Evolutionary conservation across 2,888 invertebrate species (phyloP), one percentile per base, ranked within the genome.

Genomic region (Metacarcinus magister): DNA sequence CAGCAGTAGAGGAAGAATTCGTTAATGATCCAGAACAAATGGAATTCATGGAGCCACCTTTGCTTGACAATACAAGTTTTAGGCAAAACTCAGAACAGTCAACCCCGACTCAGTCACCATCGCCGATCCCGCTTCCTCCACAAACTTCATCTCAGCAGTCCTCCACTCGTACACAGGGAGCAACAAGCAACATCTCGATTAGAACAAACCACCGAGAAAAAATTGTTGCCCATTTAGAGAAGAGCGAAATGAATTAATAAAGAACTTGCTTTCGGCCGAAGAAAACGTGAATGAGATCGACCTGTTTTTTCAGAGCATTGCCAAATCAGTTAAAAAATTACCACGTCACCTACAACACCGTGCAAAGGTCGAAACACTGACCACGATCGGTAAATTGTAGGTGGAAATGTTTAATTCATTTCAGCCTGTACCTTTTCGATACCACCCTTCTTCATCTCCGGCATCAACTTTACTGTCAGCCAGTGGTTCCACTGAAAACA

Each of bases 261-360:
- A 95, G 82, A 95, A 95, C 39, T 92, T 91, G 46, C 91, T 92
- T 67, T 91, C 95, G 3, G 54, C 95, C 91, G 91, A 95, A 95
- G n/a, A 92, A 93, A 95, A 95, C 43, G 0, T 92, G 82, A 93
- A 93, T 93, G 95, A 95, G 82, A 92, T 92, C 43, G 92, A 92
- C 87, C 93, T 95, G 23, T 95, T 92, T 95, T 95, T 95, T 10
- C 92, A 92, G 19, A 92, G 92, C 93, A 92, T 95, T 95, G 95
- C 95, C 95, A 92, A 95, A 93, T 95, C 93, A 95, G 95, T 95
- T 16, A 95, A 95, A 94, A 95, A 95, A 46, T 91, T 95, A 92
- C 92, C 92, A 95, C 92, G 0, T 95, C 92, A 67, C 95, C 95
- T 95, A 95, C 92, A 95, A 95, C 95, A 95, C 82, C 95, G 95